phyloP scores from a whole-genome alignment of 2,888 invertebrate species.

The Dichetophora obliterata region DNA sequence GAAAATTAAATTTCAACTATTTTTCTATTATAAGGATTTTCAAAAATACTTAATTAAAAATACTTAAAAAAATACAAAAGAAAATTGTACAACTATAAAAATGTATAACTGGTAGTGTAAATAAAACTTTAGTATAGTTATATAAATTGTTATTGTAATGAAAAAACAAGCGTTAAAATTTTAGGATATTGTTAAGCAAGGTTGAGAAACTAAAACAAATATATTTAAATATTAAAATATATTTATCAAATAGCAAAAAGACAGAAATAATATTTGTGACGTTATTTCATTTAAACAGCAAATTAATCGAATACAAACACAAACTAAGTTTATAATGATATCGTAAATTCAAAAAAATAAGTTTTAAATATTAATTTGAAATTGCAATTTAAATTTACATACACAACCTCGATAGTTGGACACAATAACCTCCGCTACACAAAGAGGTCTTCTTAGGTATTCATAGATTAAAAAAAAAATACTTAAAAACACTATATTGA shows the following conservation, averaged over 20 bases:
- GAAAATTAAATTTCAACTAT: neutral
- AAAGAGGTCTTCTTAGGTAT: no score
- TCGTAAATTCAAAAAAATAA: neutral
- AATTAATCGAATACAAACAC: neutral
- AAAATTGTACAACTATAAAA: neutral
- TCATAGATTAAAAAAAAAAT: neutral
- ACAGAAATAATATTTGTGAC: no score
- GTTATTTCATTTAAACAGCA: neutral
- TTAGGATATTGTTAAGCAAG: constrained; percentile 15
- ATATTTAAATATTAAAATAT: neutral
- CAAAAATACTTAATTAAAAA: neutral
- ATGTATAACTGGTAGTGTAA: neutral
- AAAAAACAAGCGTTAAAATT: neutral
- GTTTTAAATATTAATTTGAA: neutral
- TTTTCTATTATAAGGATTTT: neutral
- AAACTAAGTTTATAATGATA: neutral
- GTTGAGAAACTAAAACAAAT: neutral
- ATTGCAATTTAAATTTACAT: neutral
- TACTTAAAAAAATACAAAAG: neutral
- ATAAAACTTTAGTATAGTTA: constrained; percentile 2
- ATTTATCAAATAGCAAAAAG: no score
- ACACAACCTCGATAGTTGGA: neutral
- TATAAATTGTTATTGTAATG: constrained; percentile 25
- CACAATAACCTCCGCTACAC: neutral
- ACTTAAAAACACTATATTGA: neutral